Evolutionary conservation across 1,140 invertebrate species (phyloP).

Genomic region (Eurosta solidaginis): DNA sequence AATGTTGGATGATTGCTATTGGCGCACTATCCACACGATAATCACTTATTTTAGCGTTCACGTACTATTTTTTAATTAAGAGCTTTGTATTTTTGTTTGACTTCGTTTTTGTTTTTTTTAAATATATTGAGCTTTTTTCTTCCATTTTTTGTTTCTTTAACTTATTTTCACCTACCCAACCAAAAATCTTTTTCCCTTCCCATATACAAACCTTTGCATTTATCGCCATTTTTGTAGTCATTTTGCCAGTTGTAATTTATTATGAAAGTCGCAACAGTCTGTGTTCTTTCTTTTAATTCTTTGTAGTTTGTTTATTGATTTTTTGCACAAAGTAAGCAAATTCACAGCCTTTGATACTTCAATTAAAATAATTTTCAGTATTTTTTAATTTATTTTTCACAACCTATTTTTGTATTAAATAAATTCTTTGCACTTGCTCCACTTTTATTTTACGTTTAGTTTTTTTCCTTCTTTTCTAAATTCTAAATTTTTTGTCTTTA

Average conservation of each 20-base stretch:
- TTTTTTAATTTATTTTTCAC: neutral
- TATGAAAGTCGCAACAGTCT: neutral
- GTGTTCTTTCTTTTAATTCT: too few species aligned
- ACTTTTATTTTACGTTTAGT: neutral
- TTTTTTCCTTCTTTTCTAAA: neutral
- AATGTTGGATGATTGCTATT: too few species aligned
- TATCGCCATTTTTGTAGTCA: conserved; percentile 28
- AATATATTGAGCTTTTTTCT: too few species aligned
- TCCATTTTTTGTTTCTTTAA: too few species aligned
- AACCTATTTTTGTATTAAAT: neutral
- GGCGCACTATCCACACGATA: too few species aligned
- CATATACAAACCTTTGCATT: conserved; percentile 22
- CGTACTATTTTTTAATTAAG: too few species aligned
- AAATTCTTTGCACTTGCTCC: neutral
- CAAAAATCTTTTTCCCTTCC: neutral
- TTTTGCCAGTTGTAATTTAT: neutral
- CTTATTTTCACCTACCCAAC: too few species aligned
- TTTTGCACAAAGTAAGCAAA: neutral
- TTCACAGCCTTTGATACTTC: neutral
- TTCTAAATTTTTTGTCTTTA: neutral
- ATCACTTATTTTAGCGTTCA: too few species aligned
- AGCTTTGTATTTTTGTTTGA: too few species aligned
- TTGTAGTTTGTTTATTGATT: neutral
- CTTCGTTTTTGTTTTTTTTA: too few species aligned
- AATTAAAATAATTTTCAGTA: neutral